These are phyloP conservation scores for Geopemphigus sp. DNA, from an alignment of 1,140 invertebrate species.

Conservation along the genomic window DNA sequence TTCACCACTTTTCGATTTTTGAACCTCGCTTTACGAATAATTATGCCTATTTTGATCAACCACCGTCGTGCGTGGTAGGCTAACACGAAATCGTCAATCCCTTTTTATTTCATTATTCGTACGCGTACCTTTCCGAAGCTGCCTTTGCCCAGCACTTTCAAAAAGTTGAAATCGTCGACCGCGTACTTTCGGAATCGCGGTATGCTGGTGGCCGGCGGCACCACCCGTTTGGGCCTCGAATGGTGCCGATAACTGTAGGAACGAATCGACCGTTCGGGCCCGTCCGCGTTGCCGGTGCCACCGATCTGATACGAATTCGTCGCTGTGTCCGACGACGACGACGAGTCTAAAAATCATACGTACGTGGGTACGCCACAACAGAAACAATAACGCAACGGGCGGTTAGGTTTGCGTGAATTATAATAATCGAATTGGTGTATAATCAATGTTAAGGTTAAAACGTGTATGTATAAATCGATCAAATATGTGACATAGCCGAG, in stretches of 20 bases:
- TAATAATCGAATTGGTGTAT: too few species aligned
- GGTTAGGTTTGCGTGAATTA: too few species aligned
- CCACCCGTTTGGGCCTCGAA: conserved; percentile 63
- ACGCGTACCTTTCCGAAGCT: conserved; percentile 87
- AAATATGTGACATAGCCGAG: too few species aligned
- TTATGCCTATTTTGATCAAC: too few species aligned
- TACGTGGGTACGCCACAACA: not conserved
- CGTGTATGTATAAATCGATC: too few species aligned
- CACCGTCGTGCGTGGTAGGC: too few species aligned
- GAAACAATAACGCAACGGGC: not conserved
- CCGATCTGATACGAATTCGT: conserved; percentile 49
- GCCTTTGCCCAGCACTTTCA: conserved; percentile 93
- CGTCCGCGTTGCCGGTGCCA: not conserved
- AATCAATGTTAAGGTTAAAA: too few species aligned
- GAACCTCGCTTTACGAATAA: too few species aligned
- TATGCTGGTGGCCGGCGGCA: conserved; percentile 77
- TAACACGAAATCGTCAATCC: too few species aligned
- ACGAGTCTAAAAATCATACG: conserved; percentile 49
- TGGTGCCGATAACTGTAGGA: conserved; percentile 48
- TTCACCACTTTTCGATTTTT: too few species aligned
- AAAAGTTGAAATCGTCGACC: conserved; percentile 88
- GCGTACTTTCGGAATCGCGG: conserved; percentile 85
- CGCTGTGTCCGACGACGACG: conserved; percentile 51
- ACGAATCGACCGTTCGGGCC: conserved; percentile 21
- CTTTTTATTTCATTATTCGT: not conserved